Base-by-base conservation (phyloP, 2,113 vertebrate species). In the Hippolais icterina region DNA sequence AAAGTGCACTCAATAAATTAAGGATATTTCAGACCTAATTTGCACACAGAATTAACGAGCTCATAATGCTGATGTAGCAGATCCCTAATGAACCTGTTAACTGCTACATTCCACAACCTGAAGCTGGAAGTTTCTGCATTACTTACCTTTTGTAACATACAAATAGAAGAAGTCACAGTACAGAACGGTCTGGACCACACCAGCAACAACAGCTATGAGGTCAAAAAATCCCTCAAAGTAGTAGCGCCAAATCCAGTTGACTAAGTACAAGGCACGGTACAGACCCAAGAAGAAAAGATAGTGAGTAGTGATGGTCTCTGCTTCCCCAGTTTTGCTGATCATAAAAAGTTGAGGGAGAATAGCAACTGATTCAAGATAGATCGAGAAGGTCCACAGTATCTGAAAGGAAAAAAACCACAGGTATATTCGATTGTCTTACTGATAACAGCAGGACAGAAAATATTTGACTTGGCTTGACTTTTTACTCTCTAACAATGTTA, bases 161-260 rank as follows among this genome's bases (percentile, higher is more conserved):
- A 99, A 98, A 98, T 99, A 99, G 98, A 99, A 99, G 98, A 99
- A 99, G 97, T 99, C 99, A 91, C 99, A 99, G 97, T 99, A 99
- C 12, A 99, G 98, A 96, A 99, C 99, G 41, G 99, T 99, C 98
- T 99, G 99, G 86, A 99, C 99, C 69, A 99, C 98, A 31, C 99
- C 99, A 15, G 99, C 99, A 52, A 99, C 99, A 27, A 99, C 99
- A 52, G 99, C 99, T 42, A 99, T 99, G 98, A 99, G 99, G 97
- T 99, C 99, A 35, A 99, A 99, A 98, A 99, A 99, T 15, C 99
- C 99, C 97, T 99, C 99, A 6, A 99, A 99, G 97, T 99, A 99
- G 98, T 99, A 99, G 98, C 99, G 99, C 99, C 99, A 99, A 97
- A 99, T 99, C 99, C 99, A 99, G 98, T 99, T 99, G 97, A 99